Percentiles rank a stretch among this genome's conserved stretches.
phyloP scores from a whole-genome alignment of 2,888 invertebrate species.

The Drosophila anomelani region DNA sequence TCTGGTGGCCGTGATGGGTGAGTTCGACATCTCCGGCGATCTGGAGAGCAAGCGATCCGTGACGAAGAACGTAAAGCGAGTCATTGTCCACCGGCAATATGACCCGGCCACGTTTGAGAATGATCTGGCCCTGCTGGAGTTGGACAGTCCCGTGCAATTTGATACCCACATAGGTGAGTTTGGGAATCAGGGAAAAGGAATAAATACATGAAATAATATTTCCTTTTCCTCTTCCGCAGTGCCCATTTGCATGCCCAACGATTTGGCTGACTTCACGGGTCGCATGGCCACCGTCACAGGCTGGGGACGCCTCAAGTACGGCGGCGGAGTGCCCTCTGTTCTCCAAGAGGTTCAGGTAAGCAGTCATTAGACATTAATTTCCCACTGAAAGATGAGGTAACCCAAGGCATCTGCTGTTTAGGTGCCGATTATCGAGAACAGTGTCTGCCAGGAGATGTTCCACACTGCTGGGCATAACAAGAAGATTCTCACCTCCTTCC shows the following conservation, averaged over 20 bases:
- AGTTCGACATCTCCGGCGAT: constrained; percentile 95
- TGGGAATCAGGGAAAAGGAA: neutral
- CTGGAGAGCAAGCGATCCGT: constrained; percentile 91
- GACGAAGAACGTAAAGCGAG: constrained; percentile 93
- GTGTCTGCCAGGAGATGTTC: constrained; percentile 97
- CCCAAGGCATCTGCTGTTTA: constrained; percentile 67
- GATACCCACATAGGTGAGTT: constrained; percentile 92
- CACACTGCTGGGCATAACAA: constrained; percentile 95
- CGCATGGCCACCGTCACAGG: constrained; percentile 95
- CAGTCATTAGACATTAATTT: neutral
- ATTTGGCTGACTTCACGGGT: constrained; percentile 92
- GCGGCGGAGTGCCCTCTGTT: constrained; percentile 95
- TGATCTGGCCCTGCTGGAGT: constrained; percentile 93
- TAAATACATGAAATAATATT: neutral
- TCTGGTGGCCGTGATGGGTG: constrained; percentile 95
- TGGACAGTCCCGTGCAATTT: constrained; percentile 92
- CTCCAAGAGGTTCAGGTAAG: constrained; percentile 93
- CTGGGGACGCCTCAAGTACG: constrained; percentile 96
- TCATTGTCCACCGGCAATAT: constrained; percentile 95
- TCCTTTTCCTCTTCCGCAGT: constrained; percentile 85
- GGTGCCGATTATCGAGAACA: constrained; percentile 96
- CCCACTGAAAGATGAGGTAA: constrained; percentile 20
- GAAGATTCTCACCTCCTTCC: constrained; percentile 93
- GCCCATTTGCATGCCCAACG: constrained; percentile 95
- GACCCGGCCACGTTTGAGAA: constrained; percentile 96